These are phyloP conservation scores for Macrocentrus cingulum DNA, from an alignment of 1,140 invertebrate genomes.

Conservation along the genomic window DNA sequence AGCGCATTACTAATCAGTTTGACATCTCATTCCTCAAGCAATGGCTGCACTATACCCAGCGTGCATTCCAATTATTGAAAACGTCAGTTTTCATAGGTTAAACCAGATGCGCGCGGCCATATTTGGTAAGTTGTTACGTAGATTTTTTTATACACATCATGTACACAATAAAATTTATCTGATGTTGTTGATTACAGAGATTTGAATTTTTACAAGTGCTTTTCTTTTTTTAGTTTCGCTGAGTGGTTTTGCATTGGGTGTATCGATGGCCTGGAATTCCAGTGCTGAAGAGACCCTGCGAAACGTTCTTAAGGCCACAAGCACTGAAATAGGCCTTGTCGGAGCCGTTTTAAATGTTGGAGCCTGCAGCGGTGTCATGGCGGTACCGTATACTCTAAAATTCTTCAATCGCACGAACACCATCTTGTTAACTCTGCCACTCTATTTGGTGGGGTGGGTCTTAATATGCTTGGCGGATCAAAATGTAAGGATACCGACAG, in stretches of 20 bases:
- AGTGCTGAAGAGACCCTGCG: conserved; percentile 29
- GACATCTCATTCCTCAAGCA: too few relatives aligned
- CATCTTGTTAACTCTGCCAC: conserved; percentile 29
- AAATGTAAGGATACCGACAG: conserved; percentile 33
- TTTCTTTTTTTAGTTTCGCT: conserved; percentile 39
- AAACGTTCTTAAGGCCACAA: conserved; percentile 31
- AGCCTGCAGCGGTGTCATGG: conserved; percentile 31
- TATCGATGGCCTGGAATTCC: conserved; percentile 43
- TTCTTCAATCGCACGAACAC: conserved; percentile 15
- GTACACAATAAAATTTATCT: too few relatives aligned
- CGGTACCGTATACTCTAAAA: conserved; percentile 27
- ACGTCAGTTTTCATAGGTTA: too few relatives aligned
- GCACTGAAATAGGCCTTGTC: conserved; percentile 33
- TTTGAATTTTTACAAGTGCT: too few relatives aligned
- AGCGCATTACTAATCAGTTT: too few relatives aligned
- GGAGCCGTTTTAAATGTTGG: conserved; percentile 33
- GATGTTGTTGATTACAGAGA: too few relatives aligned
- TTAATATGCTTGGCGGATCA: conserved; percentile 36
- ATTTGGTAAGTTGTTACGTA: too few relatives aligned
- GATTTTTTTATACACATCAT: too few relatives aligned
- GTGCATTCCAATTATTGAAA: too few relatives aligned
- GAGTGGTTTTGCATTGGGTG: conserved; percentile 39
- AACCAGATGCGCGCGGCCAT: too few relatives aligned
- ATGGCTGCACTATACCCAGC: too few relatives aligned
- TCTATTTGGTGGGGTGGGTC: conserved; percentile 34